These are phyloP conservation scores for Oxystoma pomonae DNA, from an alignment of 2,888 invertebrate species.

Conservation along the genomic window DNA sequence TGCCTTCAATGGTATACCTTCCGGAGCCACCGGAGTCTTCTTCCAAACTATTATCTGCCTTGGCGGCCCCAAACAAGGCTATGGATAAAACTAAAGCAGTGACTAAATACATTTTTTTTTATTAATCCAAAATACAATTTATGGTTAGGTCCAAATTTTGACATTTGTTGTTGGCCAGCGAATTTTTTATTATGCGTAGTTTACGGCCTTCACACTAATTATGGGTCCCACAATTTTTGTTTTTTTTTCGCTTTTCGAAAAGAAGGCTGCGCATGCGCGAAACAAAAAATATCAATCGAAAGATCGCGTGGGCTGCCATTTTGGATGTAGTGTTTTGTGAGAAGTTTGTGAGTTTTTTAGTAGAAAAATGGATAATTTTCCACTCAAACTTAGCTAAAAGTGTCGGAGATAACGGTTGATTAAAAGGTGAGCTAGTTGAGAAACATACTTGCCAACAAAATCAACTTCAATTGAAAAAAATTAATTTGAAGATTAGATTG, in stretches of 20 bases:
- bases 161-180: too few species aligned
- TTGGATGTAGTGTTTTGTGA: slow-evolving; percentile 43
- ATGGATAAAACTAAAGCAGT: too few species aligned
- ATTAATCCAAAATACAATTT: too few species aligned
- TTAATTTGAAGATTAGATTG: neutral
- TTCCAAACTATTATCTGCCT: slow-evolving; percentile 30
- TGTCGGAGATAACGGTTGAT: neutral
- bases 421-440: neutral
- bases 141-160: too few species aligned
- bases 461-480: neutral
- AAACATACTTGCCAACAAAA: neutral
- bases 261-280: slow-evolving; percentile 30
- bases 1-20: slow-evolving; percentile 76
- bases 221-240: too few species aligned
- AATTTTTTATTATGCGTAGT: too few species aligned
- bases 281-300: slow-evolving; percentile 34
- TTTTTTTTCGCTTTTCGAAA: neutral
- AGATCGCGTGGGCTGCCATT: slow-evolving; percentile 49
- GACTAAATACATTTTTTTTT: too few species aligned
- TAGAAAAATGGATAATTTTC: neutral
- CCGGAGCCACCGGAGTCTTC: slow-evolving; percentile 49
- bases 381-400: neutral
- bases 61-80: neutral
- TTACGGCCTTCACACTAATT: too few species aligned
- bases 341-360: slow-evolving; percentile 24